Evolutionary conservation across 1,140 invertebrate genomes (phyloP).

Genomic region (Psix sp.): DNA sequence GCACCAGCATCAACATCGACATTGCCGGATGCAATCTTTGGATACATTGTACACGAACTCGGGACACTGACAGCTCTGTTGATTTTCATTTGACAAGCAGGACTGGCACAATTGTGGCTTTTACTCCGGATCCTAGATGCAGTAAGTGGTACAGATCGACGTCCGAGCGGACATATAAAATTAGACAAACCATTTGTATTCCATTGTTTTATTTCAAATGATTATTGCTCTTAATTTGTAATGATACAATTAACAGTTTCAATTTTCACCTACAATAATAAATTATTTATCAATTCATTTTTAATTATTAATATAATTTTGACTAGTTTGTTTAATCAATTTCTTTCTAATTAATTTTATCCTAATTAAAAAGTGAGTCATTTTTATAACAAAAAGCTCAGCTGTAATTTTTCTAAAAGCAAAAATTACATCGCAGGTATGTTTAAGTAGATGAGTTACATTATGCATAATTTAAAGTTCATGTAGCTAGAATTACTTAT

Average conservation of each 20-base stretch:
- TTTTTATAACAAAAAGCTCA: background rate
- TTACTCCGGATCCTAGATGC: slow-evolving; percentile 12
- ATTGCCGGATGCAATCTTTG: slow-evolving; percentile 15
- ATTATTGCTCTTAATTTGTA: background rate
- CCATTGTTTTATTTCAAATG: background rate
- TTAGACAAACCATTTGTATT: background rate
- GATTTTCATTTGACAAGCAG: slow-evolving; percentile 63
- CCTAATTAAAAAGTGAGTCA: background rate
- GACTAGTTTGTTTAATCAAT: no score
- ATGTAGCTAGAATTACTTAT: slow-evolving; percentile 3
- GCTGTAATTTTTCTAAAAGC: no score
- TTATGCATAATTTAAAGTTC: slow-evolving; percentile 7
- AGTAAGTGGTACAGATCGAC: slow-evolving; percentile 17
- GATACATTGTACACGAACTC: slow-evolving; percentile 12
- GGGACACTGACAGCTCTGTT: slow-evolving; percentile 4
- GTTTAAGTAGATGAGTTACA: no score
- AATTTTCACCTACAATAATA: no score
- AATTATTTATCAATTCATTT: background rate
- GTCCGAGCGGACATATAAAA: slow-evolving; percentile 8
- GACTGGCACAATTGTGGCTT: slow-evolving; percentile 61
- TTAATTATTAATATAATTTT: no score
- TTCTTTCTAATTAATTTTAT: background rate
- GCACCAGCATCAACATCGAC: slow-evolving; percentile 65
- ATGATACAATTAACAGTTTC: no score
- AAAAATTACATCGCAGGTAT: no score